phyloP scores from a whole-genome alignment of 2,888 invertebrate species.

The Clusia tigrina region DNA sequence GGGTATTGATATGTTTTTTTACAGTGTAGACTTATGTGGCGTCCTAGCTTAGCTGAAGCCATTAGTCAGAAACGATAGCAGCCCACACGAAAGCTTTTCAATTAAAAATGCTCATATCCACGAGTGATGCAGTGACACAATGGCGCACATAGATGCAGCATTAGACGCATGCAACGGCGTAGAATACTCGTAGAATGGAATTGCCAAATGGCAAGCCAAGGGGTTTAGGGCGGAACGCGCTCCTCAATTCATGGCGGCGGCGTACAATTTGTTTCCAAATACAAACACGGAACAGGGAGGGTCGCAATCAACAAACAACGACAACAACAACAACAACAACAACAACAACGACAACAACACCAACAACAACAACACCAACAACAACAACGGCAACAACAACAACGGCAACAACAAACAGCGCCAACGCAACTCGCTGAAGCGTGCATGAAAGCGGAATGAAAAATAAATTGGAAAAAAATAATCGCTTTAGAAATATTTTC shows the following conservation, averaged over 20 bases:
- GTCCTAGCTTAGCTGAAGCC: not conserved
- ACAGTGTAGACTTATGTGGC: not conserved
- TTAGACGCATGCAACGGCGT: not conserved
- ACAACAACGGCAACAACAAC: no score
- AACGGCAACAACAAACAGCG: conserved; percentile 6
- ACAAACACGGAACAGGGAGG: conserved; percentile 3
- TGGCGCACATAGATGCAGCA: not conserved
- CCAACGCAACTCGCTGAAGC: conserved; percentile 14
- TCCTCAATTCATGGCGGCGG: conserved; percentile 11
- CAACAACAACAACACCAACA: no score
- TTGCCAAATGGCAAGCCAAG: conserved; percentile 14
- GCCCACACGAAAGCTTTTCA: conserved; percentile 19
- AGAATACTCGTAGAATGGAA: not conserved
- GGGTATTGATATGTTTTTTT: not conserved
- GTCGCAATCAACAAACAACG: conserved; percentile 12
- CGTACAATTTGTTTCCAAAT: not conserved
- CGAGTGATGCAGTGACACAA: not conserved
- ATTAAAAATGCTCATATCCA: conserved; percentile 1
- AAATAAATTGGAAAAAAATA: not conserved
- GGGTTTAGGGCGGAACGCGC: conserved; percentile 22
- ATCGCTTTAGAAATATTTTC: not conserved
- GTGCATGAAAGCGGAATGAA: conserved; percentile 12
- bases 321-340: no score
- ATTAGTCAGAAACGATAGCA: conserved; percentile 2
- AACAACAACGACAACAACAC: no score